Evolutionary conservation across 2,797 vertebrate genomes (phyloP), one percentile per base, ranked within the genome.

Genomic region (Hipposideros larvatus): DNA sequence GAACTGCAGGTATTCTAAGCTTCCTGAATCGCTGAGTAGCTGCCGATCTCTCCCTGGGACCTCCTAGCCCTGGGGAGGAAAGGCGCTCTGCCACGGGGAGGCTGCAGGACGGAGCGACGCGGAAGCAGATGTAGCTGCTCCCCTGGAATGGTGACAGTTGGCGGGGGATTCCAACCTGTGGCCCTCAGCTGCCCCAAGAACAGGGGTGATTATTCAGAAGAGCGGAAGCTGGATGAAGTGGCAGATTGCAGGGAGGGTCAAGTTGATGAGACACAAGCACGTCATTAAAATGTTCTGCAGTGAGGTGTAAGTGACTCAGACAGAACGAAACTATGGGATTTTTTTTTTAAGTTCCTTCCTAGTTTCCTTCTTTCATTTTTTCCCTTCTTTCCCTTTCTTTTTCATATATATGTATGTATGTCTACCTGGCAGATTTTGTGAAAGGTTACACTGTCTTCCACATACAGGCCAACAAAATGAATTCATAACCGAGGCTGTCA

Each of bases 121-220:
- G 7, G 46, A 71, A 28, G 95, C 87, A 96, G 97, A 96, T 87
- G 94, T 82, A 87, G 96, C 90, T 21, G 51, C 87, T 96, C 84
- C 95, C 96, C 80, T 8, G 24, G 96, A 96, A 79, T 95, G 97
- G 97, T 79, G 98, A 97, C 98, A 98, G 96, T 97, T 98, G 97
- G 98, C 95, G 2, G 73, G 97, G 83, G 80, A 96, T 95, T 91
- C 96, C 97, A 98, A 98, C 98, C 98, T 97, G 97, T 41, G 80
- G 98, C 98, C 98, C 98, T 98, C 98, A 93, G 98, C 98, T 98
- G 98, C 99, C 97, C 98, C 68, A 65, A 91, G 96, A 98, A 98
- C 98, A 98, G 97, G 98, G 98, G 68, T 94, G 96, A 98, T 98
- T 98, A 98, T 98, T 98, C 90, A 83, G 96, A 94, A 95, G 74